A percentile compares a stretch with the other conserved stretches of the same genome.
Conservation (phyloP, 2,888 invertebrate species). For the Notodonta dromedarius region DNA sequence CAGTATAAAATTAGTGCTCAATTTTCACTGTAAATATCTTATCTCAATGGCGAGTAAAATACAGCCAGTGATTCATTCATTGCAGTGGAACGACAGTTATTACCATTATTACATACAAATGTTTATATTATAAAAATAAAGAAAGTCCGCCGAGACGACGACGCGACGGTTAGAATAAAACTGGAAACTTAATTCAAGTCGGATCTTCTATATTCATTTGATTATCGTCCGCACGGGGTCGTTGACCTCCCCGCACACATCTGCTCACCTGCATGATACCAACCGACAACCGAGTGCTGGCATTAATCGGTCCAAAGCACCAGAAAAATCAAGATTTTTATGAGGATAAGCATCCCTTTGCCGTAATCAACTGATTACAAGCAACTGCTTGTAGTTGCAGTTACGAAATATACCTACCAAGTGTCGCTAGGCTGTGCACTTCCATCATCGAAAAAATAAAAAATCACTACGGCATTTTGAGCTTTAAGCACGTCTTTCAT, state of each 20-base stretch:
- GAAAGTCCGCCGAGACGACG: conserved; percentile 11
- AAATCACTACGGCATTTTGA: too few species aligned
- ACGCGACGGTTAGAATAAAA: conserved; percentile 6
- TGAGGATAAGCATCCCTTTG: too few species aligned
- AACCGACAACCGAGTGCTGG: too few species aligned
- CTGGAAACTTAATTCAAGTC: not conserved
- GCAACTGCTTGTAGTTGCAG: too few species aligned
- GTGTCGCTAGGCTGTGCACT: too few species aligned
- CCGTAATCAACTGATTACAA: too few species aligned
- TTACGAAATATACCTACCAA: too few species aligned
- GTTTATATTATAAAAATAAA: not conserved
- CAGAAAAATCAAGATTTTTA: too few species aligned
- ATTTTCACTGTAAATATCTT: conserved; percentile 53
- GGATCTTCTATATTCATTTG: not conserved
- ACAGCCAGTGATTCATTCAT: conserved; percentile 11
- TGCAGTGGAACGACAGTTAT: not conserved
- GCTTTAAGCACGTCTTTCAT: too few species aligned
- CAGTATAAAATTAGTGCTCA: conserved; percentile 53
- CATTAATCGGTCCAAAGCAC: too few species aligned
- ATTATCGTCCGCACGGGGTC: not conserved
- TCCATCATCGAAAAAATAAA: too few species aligned
- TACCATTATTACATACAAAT: conserved; percentile 1
- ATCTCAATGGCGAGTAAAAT: conserved; percentile 36
- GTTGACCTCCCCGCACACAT: not conserved
- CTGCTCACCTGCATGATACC: not conserved